phyloP scores from a whole-genome alignment of 92 coral and sea anemone genomes.

The Zoanthus solanderi region DNA sequence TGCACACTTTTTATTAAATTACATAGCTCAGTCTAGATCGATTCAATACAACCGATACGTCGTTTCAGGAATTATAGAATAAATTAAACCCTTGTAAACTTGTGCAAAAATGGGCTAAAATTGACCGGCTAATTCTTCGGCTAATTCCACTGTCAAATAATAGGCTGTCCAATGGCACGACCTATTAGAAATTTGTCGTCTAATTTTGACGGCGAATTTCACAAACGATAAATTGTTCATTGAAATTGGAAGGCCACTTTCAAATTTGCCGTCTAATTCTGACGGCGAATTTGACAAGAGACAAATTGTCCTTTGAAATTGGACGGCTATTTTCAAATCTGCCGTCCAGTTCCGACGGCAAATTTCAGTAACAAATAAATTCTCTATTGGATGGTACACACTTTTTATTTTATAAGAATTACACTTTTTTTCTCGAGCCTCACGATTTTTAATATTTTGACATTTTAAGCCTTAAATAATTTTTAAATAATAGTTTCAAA shows the following conservation, averaged over 20 bases:
- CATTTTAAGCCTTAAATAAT: no score
- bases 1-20: no score
- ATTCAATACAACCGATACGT: no score
- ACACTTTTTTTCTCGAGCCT: no score
- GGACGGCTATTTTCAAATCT: background rate
- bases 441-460: no score
- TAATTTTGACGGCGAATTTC: background rate
- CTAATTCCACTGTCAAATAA: background rate
- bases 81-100: no score
- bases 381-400: background rate
- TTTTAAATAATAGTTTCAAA: no score
- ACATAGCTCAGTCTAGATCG: no score
- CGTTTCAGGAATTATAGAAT: no score
- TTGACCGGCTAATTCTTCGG: background rate
- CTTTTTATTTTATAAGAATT: no score
- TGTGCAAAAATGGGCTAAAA: constrained; percentile 8
- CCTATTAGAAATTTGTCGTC: background rate
- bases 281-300: background rate
- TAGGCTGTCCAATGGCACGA: background rate
- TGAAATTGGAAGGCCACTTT: background rate
- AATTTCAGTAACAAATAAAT: background rate
- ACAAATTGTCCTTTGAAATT: background rate
- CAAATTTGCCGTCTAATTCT: constrained; percentile 2
- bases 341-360: background rate
- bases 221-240: background rate